phyloP scores from a whole-genome alignment of 2,888 invertebrate species.

The Rhaphigaster nebulosa region DNA sequence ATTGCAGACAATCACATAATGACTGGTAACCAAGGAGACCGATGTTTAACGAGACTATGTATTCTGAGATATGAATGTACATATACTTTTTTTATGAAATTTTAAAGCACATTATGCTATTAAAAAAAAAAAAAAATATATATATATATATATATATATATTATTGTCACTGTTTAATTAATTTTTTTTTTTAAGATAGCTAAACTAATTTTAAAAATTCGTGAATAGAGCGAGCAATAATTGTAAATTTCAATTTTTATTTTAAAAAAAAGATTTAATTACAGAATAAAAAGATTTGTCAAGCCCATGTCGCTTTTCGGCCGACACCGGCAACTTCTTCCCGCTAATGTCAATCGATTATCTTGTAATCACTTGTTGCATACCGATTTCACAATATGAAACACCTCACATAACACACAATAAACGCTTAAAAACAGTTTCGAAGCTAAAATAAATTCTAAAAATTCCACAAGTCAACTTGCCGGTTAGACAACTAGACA shows the following conservation, averaged over 20 bases:
- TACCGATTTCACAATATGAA: not conserved
- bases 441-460: not conserved
- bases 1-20: too few species aligned
- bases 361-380: conserved; percentile 38
- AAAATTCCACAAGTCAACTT: not conserved
- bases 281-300: not conserved
- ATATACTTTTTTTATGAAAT: not conserved
- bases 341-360: conserved; percentile 35
- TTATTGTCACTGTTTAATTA: too few species aligned
- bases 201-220: too few species aligned
- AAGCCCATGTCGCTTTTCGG: not conserved
- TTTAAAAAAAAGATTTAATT: not conserved
- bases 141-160: too few species aligned
- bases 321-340: conserved; percentile 16
- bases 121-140: too few species aligned
- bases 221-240: too few species aligned
- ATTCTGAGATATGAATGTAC: not conserved
- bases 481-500: not conserved
- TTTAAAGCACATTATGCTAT: too few species aligned
- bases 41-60: not conserved
- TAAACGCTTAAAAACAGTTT: not conserved
- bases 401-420: not conserved
- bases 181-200: too few species aligned
- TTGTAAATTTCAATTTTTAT: not conserved
- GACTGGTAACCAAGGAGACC: not conserved